phyloP scores from a whole-genome alignment of 2,113 vertebrate species.

The Eretmochelys imbricata region DNA sequence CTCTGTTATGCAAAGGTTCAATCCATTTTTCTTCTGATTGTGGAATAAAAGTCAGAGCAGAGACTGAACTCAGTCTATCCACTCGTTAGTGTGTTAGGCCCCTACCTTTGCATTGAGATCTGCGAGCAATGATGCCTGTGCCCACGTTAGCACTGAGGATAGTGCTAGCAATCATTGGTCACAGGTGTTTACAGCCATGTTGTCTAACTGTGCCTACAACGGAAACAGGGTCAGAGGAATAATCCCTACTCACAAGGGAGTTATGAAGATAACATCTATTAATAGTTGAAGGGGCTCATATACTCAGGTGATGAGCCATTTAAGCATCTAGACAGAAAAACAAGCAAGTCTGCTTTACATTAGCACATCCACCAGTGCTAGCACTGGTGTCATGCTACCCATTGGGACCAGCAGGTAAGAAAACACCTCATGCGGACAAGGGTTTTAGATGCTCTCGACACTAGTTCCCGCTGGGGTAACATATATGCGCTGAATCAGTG shows the following conservation, averaged over 20 bases:
- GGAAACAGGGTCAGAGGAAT: not conserved
- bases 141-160: not conserved
- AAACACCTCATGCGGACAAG: not conserved
- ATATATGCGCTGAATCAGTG: not conserved
- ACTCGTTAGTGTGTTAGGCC: not conserved
- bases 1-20: not conserved
- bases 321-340: not conserved
- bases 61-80: not conserved
- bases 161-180: not conserved
- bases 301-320: no score
- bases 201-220: not conserved
- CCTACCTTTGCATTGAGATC: not conserved
- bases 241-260: not conserved
- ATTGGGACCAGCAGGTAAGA: not conserved
- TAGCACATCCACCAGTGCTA: not conserved
- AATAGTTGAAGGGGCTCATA: not conserved
- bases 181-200: not conserved
- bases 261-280: not conserved
- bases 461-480: not conserved
- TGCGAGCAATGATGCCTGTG: not conserved
- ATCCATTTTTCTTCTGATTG: not conserved
- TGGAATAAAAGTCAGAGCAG: not conserved
- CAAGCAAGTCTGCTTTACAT: not conserved
- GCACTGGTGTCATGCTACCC: not conserved
- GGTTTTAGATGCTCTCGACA: not conserved